A percentile compares a stretch with the other conserved stretches of the same genome.
These are phyloP conservation scores for Micoletzkya japonica DNA, from an alignment of 2,888 invertebrate species.

Conservation along the genomic window DNA sequence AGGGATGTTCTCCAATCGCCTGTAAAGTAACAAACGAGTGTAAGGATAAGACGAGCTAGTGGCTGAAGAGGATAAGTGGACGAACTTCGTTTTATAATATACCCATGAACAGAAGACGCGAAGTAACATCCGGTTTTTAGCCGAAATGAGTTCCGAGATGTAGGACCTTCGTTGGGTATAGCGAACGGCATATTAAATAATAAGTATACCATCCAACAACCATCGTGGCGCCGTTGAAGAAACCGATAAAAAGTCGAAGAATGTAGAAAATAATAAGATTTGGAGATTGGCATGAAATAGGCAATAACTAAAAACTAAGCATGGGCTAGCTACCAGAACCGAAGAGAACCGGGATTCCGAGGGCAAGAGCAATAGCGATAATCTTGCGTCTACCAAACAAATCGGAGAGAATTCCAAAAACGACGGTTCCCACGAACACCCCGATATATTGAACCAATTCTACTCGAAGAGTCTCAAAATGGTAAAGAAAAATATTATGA, in stretches of 20 bases:
- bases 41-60: slow-evolving; percentile 9
- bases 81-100: not conserved
- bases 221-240: not conserved
- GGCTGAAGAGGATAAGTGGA: not conserved
- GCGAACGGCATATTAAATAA: not conserved
- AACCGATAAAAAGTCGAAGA: slow-evolving; percentile 8
- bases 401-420: slow-evolving; percentile 43
- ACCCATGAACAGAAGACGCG: slow-evolving; percentile 15
- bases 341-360: not conserved
- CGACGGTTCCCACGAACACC: slow-evolving; percentile 44
- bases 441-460: slow-evolving; percentile 41
- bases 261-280: slow-evolving; percentile 1
- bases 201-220: slow-evolving; percentile 2
- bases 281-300: not conserved
- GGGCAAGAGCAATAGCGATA: slow-evolving; percentile 30
- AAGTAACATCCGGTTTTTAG: slow-evolving; percentile 2
- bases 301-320: not conserved
- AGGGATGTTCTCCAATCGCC: slow-evolving; percentile 9
- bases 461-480: slow-evolving; percentile 1
- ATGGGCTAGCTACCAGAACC: not conserved
- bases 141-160: slow-evolving; percentile 4
- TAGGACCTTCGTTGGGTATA: not conserved
- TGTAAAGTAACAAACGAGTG: not conserved
- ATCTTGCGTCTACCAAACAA: slow-evolving; percentile 41
- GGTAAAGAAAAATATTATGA: not conserved